Percentiles rank a stretch among this genome's conserved stretches.
Conservation (phyloP, 1,140 invertebrate species). For the Chironomus striatipennis region DNA sequence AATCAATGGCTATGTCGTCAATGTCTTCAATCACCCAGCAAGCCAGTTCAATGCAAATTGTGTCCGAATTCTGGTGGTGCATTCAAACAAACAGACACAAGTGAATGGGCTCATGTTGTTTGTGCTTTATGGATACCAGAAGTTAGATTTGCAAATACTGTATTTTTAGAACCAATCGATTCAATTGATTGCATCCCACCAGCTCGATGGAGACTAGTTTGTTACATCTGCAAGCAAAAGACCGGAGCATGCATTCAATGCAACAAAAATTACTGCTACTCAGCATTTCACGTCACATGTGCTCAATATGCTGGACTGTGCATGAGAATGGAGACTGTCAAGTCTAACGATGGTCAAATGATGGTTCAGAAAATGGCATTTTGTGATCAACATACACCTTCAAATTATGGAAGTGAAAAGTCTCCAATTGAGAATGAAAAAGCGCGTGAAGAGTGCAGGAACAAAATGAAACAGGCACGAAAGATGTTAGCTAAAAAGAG, state of each 20-base stretch:
- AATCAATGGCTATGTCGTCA: conserved; percentile 95
- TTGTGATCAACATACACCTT: conserved; percentile 88
- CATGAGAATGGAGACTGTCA: conserved; percentile 94
- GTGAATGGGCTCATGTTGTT: conserved; percentile 96
- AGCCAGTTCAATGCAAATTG: conserved; percentile 91
- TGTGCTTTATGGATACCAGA: conserved; percentile 99
- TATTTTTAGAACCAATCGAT: conserved; percentile 95
- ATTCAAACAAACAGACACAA: conserved; percentile 96
- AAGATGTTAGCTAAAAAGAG: conserved; percentile 70
- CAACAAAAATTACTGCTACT: conserved; percentile 91
- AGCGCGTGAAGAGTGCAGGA: conserved; percentile 37
- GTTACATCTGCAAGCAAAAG: conserved; percentile 93
- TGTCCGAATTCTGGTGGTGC: conserved; percentile 98
- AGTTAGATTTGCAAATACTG: conserved; percentile 94
- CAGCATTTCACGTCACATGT: conserved; percentile 97
- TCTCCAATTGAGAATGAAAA: conserved; percentile 31
- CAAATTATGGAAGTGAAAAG: conserved; percentile 48
- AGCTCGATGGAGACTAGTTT: conserved; percentile 89
- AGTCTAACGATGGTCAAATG: conserved; percentile 59
- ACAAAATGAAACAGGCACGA: conserved; percentile 69
- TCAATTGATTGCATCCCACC: conserved; percentile 92
- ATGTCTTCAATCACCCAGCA: conserved; percentile 91
- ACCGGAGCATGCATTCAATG: conserved; percentile 97
- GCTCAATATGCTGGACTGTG: conserved; percentile 90
- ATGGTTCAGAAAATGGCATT: conserved; percentile 92